A percentile compares a stretch with the other conserved stretches of the same genome.
Conservation (phyloP, 2,888 invertebrate genomes). For the Protula sp. region DNA sequence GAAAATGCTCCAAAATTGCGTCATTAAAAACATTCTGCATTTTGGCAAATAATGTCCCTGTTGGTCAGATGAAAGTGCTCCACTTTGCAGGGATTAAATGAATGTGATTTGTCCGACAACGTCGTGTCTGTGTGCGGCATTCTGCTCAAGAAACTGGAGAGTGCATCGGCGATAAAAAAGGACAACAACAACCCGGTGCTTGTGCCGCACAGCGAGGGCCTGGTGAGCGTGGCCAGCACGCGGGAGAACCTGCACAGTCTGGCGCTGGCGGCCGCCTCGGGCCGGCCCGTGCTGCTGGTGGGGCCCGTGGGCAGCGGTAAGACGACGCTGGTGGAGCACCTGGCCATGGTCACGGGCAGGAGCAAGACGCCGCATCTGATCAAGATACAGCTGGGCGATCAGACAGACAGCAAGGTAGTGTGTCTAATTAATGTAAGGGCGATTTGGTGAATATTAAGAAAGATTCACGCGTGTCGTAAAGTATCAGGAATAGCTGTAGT, state of each 20-base stretch:
- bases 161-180: background rate
- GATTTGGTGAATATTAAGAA: background rate
- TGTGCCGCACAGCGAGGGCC: too few species aligned
- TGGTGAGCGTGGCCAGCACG: conserved; percentile 72
- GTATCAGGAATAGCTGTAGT: too few species aligned
- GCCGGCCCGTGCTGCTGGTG: conserved; percentile 71
- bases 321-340: conserved; percentile 79
- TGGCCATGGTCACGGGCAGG: conserved; percentile 73
- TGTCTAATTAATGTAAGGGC: background rate
- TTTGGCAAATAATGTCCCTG: too few species aligned
- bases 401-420: conserved; percentile 82
- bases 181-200: background rate
- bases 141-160: conserved; percentile 8
- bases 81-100: conserved; percentile 24
- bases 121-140: conserved; percentile 19
- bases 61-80: too few species aligned
- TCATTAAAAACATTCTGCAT: too few species aligned
- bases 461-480: background rate
- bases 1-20: too few species aligned
- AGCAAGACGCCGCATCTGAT: conserved; percentile 59
- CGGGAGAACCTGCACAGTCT: conserved; percentile 75
- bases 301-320: conserved; percentile 95
- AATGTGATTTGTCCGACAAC: conserved; percentile 23
- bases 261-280: conserved; percentile 79
- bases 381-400: conserved; percentile 91